Evolutionary conservation across 2,113 vertebrate species (phyloP).

Genomic region (Coptodon rendalli): DNA sequence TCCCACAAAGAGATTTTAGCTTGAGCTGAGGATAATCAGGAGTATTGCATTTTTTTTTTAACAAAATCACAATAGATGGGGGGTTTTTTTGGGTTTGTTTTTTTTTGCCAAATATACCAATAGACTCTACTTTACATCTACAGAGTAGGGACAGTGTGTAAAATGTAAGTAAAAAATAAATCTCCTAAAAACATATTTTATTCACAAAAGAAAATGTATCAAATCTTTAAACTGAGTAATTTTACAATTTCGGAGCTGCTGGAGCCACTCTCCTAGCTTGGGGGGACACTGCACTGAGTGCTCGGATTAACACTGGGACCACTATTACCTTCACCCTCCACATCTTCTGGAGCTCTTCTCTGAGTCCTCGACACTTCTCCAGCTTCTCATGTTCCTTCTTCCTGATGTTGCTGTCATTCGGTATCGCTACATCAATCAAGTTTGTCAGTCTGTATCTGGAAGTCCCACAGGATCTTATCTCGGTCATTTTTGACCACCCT

Average conservation of each 20-base stretch:
- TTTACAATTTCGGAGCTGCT: background rate
- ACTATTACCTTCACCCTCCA: background rate
- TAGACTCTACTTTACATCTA: background rate
- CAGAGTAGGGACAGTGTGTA: background rate
- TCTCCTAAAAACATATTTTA: background rate
- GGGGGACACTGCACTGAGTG: background rate
- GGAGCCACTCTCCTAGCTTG: background rate
- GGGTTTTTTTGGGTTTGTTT: background rate
- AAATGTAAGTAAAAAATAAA: background rate
- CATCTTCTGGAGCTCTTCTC: background rate
- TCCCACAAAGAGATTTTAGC: background rate
- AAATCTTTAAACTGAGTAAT: background rate
- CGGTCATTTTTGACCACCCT: background rate
- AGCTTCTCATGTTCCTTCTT: background rate
- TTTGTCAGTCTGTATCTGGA: background rate
- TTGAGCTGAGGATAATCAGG: background rate
- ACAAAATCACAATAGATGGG: background rate
- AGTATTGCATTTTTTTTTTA: background rate
- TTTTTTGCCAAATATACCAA: fast-evolving
- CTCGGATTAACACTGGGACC: background rate
- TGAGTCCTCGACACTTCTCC: background rate
- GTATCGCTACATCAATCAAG: background rate
- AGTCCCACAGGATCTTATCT: background rate
- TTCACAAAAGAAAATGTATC: background rate
- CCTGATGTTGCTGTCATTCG: background rate